A percentile compares a stretch with the other conserved stretches of the same genome.
Conservation (phyloP, 2,888 invertebrate genomes). For the Leucania comma region DNA sequence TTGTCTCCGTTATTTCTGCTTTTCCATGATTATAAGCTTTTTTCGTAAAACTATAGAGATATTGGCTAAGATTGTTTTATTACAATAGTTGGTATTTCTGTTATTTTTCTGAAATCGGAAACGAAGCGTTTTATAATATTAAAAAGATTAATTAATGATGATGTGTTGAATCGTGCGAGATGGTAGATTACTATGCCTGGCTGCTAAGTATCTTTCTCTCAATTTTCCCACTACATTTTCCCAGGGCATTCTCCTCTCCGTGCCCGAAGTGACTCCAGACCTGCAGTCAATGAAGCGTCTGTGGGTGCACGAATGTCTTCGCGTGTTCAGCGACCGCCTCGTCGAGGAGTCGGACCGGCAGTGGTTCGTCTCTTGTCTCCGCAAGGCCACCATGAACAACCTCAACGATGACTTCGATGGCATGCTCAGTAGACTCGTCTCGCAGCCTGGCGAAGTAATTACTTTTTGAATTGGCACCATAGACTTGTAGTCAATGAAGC, state of each 20-base stretch:
- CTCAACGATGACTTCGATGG: conserved; percentile 93
- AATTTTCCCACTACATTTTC: neutral
- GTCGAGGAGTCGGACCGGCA: conserved; percentile 95
- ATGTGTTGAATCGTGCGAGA: neutral
- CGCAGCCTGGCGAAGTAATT: conserved; percentile 69
- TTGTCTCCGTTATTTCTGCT: too few relatives aligned
- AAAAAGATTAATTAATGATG: too few relatives aligned
- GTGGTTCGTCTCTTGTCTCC: conserved; percentile 95
- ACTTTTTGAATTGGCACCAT: neutral
- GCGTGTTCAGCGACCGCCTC: conserved; percentile 98
- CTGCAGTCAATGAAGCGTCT: conserved; percentile 96
- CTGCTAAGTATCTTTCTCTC: neutral
- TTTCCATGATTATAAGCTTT: too few relatives aligned
- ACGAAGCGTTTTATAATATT: too few relatives aligned
- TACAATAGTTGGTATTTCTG: too few relatives aligned
- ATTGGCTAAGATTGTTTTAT: too few relatives aligned
- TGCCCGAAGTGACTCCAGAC: conserved; percentile 97
- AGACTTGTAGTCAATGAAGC: conserved; percentile 95
- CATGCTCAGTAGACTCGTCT: conserved; percentile 92
- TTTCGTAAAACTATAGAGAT: too few relatives aligned
- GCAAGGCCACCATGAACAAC: conserved; percentile 90
- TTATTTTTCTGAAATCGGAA: too few relatives aligned
- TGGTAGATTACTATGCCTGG: neutral
- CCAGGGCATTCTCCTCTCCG: conserved; percentile 96
- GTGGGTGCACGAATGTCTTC: conserved; percentile 98